Evolutionary conservation across 2,113 vertebrate species (phyloP).

Genomic region (Cervus canadensis): DNA sequence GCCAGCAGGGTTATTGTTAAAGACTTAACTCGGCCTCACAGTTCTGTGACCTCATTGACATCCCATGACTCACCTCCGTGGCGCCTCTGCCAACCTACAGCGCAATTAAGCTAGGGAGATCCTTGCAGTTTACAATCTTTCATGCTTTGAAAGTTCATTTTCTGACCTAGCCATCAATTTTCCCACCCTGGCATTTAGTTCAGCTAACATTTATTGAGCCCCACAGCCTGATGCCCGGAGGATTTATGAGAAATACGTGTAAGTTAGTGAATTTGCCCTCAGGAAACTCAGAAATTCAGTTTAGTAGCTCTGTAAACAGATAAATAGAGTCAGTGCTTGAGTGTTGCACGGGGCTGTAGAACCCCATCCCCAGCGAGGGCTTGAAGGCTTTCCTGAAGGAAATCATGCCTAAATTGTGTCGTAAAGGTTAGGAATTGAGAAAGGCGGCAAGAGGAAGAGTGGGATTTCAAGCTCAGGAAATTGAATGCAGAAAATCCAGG

Average conservation of each 20-base stretch:
- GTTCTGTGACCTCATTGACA: constrained; percentile 7
- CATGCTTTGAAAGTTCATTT: background rate
- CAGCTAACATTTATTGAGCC: background rate
- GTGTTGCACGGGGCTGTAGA: background rate
- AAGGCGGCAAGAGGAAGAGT: background rate
- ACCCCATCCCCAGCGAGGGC: background rate
- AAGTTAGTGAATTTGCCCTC: background rate
- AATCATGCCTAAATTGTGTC: background rate
- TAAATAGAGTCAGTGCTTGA: background rate
- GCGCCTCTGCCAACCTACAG: background rate
- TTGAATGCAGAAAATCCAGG: background rate
- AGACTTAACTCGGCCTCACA: background rate
- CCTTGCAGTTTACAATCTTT: background rate
- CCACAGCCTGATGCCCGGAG: background rate
- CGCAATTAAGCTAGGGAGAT: background rate
- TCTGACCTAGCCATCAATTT: background rate
- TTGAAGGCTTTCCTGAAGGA: background rate
- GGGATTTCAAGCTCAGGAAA: background rate
- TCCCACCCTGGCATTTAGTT: background rate
- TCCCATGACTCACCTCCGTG: background rate
- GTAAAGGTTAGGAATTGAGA: background rate
- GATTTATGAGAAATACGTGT: background rate
- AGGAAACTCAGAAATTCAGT: background rate
- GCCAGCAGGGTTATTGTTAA: background rate
- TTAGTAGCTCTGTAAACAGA: background rate